phyloP scores from a whole-genome alignment of 2,113 vertebrate genomes.

The Motacilla alba region DNA sequence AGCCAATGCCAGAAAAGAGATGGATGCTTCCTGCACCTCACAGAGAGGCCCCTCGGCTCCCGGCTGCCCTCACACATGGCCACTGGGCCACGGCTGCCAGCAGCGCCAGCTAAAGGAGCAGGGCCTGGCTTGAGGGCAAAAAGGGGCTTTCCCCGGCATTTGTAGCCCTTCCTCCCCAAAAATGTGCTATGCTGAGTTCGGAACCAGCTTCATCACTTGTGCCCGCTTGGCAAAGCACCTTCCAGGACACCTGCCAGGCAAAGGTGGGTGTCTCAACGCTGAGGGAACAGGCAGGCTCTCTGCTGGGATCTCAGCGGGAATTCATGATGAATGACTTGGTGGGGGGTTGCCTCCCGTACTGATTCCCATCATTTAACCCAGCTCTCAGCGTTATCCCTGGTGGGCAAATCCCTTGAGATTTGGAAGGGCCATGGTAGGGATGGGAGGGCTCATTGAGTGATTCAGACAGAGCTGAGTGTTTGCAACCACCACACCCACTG shows the following conservation, averaged over 20 bases:
- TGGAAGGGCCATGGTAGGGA: neutral
- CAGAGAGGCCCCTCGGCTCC: neutral
- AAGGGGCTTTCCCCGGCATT: accelerated
- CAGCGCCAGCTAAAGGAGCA: accelerated
- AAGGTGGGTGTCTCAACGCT: accelerated
- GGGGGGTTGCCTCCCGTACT: accelerated
- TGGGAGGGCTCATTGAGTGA: accelerated
- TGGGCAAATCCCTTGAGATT: neutral
- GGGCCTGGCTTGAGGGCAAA: accelerated
- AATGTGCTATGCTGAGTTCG: neutral
- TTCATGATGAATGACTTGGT: accelerated
- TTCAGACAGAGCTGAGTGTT: neutral
- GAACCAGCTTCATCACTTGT: neutral
- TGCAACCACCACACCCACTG: neutral
- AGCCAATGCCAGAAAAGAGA: neutral
- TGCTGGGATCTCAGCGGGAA: accelerated
- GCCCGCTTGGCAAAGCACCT: accelerated
- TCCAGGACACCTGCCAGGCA: neutral
- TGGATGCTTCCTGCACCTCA: neutral
- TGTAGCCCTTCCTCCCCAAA: neutral
- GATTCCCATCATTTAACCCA: no score
- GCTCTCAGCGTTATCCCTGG: neutral
- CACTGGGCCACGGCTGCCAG: accelerated
- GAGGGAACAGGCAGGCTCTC: neutral
- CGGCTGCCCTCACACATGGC: accelerated